Percentiles rank a stretch among this genome's conserved stretches.
Evolutionary conservation across 1,140 invertebrate genomes (phyloP).

Genomic region (Lepidurus couesii): DNA sequence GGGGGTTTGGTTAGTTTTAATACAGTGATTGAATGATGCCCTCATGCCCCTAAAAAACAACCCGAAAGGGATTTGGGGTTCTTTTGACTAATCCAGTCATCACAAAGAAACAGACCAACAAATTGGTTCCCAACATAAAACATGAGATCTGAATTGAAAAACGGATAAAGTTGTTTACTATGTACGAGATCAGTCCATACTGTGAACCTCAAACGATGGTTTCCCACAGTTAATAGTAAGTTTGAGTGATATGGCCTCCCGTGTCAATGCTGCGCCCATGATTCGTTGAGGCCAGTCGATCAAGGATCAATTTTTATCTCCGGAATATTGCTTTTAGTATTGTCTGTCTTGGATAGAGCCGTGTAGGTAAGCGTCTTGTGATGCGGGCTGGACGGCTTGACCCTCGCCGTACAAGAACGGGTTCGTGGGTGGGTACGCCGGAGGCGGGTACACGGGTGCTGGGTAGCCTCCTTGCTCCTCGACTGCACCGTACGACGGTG

Average conservation of each 20-base stretch:
- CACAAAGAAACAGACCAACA: neutral
- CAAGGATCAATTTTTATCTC: neutral
- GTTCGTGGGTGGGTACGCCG: neutral
- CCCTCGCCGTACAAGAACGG: neutral
- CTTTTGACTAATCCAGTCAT: neutral
- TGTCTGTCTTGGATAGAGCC: constrained; percentile 12
- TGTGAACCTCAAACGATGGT: neutral
- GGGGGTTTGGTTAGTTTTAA: neutral
- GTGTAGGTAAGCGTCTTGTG: neutral
- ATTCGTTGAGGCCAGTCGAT: neutral
- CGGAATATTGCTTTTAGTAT: constrained; percentile 1
- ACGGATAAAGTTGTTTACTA: neutral
- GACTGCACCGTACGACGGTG: neutral
- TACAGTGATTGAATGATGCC: neutral
- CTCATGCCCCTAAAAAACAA: neutral
- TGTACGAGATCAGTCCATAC: constrained; percentile 1
- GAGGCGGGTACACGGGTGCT: neutral
- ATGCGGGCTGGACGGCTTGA: neutral
- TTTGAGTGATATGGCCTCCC: neutral
- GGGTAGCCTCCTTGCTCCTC: neutral
- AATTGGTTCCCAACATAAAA: neutral
- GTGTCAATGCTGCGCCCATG: neutral
- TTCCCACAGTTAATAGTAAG: neutral
- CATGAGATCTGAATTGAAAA: neutral
- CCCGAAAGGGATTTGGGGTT: neutral